A percentile compares a stretch with the other conserved stretches of the same genome.
These are phyloP conservation scores for Lacerta bilineata DNA, from an alignment of 2,797 vertebrate species.

Conservation along the genomic window DNA sequence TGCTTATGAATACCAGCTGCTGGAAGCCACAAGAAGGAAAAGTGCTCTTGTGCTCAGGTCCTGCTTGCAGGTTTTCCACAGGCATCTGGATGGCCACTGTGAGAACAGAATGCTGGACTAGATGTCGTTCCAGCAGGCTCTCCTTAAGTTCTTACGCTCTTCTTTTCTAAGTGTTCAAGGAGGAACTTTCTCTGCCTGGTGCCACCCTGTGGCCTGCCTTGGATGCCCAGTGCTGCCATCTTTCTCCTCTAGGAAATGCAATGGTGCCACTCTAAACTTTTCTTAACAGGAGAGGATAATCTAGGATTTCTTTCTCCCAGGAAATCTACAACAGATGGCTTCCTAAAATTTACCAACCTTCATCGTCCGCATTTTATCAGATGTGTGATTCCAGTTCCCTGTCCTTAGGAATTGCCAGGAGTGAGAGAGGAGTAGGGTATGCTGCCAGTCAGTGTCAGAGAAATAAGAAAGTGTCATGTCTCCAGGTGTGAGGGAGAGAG, in stretches of 20 bases:
- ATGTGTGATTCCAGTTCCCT: not conserved
- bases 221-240: not conserved
- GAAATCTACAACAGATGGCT: not conserved
- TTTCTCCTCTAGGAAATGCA: not conserved
- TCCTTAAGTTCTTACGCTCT: no score
- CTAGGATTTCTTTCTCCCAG: not conserved
- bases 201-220: not conserved
- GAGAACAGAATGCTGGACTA: no score
- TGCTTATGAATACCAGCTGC: no score
- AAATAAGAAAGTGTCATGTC: not conserved
- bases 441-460: not conserved
- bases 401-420: not conserved
- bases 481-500: not conserved
- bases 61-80: no score
- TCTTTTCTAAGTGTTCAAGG: not conserved
- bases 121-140: no score
- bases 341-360: not conserved
- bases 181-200: not conserved
- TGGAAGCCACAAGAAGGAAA: no score
- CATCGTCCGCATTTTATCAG: not conserved
- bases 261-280: not conserved
- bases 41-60: no score
- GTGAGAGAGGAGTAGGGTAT: not conserved
- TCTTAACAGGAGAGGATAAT: not conserved
- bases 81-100: no score